Evolutionary conservation across 30 jellyfish, hydroid and myxozoan genomes (phyloP).

Genomic region (Morbakka virulenta): DNA sequence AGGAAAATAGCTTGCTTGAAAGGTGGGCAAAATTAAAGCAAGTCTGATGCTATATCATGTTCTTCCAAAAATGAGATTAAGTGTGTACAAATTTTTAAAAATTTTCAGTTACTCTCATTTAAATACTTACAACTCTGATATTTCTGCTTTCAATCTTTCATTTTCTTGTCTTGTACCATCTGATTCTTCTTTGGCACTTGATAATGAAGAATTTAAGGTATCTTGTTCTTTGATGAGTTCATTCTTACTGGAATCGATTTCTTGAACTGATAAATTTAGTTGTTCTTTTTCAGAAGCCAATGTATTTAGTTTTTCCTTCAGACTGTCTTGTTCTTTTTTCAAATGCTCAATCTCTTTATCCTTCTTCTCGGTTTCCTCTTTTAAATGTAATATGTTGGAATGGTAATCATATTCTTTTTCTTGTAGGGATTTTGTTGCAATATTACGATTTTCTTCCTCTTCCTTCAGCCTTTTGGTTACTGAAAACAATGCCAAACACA

Average conservation of each 20-base stretch:
- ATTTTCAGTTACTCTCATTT: too few species aligned
- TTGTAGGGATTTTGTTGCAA: constrained; percentile 28
- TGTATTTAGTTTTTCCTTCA: constrained; percentile 8
- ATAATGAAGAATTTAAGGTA: background rate
- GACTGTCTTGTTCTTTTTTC: constrained; percentile 18
- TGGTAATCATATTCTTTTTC: constrained; percentile 46
- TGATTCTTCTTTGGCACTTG: constrained; percentile 20
- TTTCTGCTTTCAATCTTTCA: background rate
- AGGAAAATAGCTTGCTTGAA: too few species aligned
- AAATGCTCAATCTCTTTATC: constrained; percentile 16
- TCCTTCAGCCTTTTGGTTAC: constrained; percentile 13
- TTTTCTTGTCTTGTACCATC: constrained; percentile 31
- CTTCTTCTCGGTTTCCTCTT: constrained; percentile 34
- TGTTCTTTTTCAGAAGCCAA: constrained; percentile 12
- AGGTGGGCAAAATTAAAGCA: too few species aligned
- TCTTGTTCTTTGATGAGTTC: background rate
- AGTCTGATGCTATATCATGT: too few species aligned
- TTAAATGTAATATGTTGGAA: background rate
- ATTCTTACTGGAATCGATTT: background rate
- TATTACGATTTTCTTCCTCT: background rate
- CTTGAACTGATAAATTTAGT: background rate
- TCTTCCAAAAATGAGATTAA: too few species aligned
- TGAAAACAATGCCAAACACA: too few species aligned
- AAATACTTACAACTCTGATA: constrained; percentile 34
- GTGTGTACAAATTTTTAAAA: too few species aligned